Conservation (phyloP, 2,888 invertebrate genomes). For the Matsumyia berberina region DNA sequence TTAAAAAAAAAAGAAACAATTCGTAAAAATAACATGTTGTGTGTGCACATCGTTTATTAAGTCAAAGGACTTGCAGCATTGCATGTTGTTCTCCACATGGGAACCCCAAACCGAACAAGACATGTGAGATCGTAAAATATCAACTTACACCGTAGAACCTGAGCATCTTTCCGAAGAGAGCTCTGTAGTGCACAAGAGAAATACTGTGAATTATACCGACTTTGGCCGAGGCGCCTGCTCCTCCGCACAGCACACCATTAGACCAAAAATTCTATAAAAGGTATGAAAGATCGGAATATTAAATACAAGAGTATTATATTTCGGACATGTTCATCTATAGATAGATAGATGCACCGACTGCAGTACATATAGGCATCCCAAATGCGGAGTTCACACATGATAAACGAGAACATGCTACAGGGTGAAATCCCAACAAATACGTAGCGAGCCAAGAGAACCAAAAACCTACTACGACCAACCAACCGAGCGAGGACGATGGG, state of each 20-base stretch:
- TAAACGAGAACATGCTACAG: conserved; percentile 57
- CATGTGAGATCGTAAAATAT: conserved; percentile 65
- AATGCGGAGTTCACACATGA: conserved; percentile 35
- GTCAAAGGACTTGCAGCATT: conserved; percentile 21
- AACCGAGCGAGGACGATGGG: conserved; percentile 22
- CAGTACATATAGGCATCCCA: not conserved
- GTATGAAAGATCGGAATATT: conserved; percentile 75
- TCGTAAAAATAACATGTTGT: conserved; percentile 38
- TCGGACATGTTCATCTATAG: conserved; percentile 64
- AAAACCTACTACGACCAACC: conserved; percentile 39
- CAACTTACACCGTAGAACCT: conserved; percentile 35
- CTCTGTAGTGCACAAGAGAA: conserved; percentile 36
- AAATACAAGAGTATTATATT: conserved; percentile 76
- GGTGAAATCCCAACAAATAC: conserved; percentile 35
- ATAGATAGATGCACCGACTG: conserved; percentile 48
- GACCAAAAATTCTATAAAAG: conserved; percentile 72
- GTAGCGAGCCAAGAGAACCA: not conserved
- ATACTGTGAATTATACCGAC: conserved; percentile 62
- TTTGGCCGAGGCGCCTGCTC: conserved; percentile 37
- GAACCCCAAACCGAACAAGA: conserved; percentile 40
- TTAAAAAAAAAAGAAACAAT: conserved; percentile 23
- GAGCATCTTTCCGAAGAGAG: conserved; percentile 33
- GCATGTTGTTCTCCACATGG: conserved; percentile 36
- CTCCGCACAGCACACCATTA: not conserved
- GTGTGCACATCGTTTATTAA: conserved; percentile 14